Evolutionary conservation across 2,888 invertebrate genomes (phyloP).

Genomic region (Cantharis nigra): DNA sequence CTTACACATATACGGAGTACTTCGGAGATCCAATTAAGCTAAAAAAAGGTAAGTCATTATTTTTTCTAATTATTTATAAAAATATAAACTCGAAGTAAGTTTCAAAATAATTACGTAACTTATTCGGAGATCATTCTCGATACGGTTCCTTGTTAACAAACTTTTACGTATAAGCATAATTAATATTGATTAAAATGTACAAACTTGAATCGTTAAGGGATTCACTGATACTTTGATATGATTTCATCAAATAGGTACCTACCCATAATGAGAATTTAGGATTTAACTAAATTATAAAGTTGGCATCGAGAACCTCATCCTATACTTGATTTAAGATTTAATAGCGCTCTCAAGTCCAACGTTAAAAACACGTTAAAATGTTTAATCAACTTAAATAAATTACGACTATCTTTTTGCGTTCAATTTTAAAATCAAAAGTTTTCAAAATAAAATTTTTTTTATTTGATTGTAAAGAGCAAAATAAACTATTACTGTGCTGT

Average conservation of each 20-base stretch:
- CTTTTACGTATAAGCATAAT: neutral
- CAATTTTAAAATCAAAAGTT: neutral
- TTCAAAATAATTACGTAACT: neutral
- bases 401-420: too few relatives aligned
- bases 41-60: neutral
- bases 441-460: neutral
- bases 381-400: too few relatives aligned
- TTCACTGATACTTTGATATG: neutral
- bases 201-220: neutral
- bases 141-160: neutral
- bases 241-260: neutral
- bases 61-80: neutral
- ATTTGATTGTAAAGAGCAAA: neutral
- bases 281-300: neutral
- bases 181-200: neutral
- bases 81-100: neutral
- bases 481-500: neutral
- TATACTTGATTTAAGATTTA: neutral
- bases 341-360: neutral
- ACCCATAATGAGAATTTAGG: neutral
- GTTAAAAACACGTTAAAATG: neutral
- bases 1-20: too few relatives aligned
- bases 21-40: too few relatives aligned
- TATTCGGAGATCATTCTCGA: neutral
- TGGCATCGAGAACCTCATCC: neutral